Conservation (phyloP, 2,888 invertebrate species). For the Sesia bembeciformis region DNA sequence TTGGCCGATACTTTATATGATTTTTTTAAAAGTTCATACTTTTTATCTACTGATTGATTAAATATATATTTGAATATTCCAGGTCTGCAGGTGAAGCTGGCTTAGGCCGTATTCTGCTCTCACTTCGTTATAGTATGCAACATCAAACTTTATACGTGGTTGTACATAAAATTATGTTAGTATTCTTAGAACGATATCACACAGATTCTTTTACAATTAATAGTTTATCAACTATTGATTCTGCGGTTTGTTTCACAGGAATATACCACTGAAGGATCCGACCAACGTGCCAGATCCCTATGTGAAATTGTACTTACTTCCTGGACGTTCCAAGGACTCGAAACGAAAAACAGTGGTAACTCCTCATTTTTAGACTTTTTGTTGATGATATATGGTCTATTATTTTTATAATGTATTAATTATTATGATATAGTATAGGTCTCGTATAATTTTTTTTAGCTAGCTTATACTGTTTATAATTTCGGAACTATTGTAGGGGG, state of each 20-base stretch:
- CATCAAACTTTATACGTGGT: conserved; percentile 88
- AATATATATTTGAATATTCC: conserved; percentile 3
- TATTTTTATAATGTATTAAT: too few relatives aligned
- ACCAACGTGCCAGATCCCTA: conserved; percentile 91
- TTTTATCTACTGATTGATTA: too few relatives aligned
- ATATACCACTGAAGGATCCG: conserved; percentile 87
- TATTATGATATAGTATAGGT: too few relatives aligned
- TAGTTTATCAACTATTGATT: conserved; percentile 9
- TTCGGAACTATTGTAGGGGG: too few relatives aligned
- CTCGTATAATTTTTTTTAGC: too few relatives aligned
- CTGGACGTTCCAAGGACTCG: conserved; percentile 88
- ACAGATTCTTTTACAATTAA: not conserved
- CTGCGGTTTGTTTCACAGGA: conserved; percentile 54
- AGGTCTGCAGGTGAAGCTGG: conserved; percentile 83
- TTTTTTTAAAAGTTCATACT: not conserved
- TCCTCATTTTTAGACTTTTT: conserved; percentile 4
- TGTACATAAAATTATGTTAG: conserved; percentile 93
- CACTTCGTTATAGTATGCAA: conserved; percentile 88
- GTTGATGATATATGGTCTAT: not conserved
- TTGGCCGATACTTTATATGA: too few relatives aligned
- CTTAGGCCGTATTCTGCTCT: conserved; percentile 87
- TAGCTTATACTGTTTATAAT: too few relatives aligned
- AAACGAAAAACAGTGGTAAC: conserved; percentile 88
- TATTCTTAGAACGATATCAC: conserved; percentile 16
- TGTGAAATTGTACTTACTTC: conserved; percentile 89